Evolutionary conservation across 1,140 invertebrate genomes (phyloP), one percentile per base, ranked within the genome.

Genomic region (Orchesella cincta): DNA sequence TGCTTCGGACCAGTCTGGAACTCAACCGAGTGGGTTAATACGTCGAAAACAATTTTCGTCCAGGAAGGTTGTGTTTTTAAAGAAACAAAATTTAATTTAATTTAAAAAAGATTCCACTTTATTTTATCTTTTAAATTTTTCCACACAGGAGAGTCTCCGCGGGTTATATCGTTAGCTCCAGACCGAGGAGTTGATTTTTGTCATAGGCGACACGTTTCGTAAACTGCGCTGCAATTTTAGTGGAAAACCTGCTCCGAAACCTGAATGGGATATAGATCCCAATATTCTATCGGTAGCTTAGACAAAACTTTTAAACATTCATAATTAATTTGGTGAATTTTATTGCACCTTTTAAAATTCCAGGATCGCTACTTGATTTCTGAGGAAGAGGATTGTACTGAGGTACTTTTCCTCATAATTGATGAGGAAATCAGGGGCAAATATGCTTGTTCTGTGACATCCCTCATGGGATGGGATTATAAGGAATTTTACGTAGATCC

Each of bases 1-100:
- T 67, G 62, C 31, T 67, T 67, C 31, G 62, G 62, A 12, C 62
- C 62, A 31, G 62, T 67, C 2, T 67, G 62, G 62, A 67, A 67
- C 33, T 12, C 62, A 31, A 67, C 62, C 26, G 62, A 67, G 31
- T 67, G 62, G 62, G 23, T 67, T 5, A 67, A 67, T n/a, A 67
- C 62, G 3, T n/a, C n/a, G n/a, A n/a, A n/a, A n/a, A n/a, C n/a
- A n/a, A n/a, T n/a, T n/a, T n/a, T n/a, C n/a, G n/a, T n/a, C n/a
- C n/a, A n/a, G n/a, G n/a, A n/a, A n/a, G n/a, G n/a, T n/a, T n/a
- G n/a, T n/a, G n/a, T n/a, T n/a, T n/a, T n/a, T n/a, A n/a, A n/a
- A n/a, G n/a, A n/a, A n/a, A n/a, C n/a, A n/a, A n/a, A n/a, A 3
- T 57, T 5, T 57, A n/a, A n/a, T 3, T 26, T 57, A 57, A 57